phyloP scores from a whole-genome alignment of 2,888 invertebrate species.

The Polia nebulosa region DNA sequence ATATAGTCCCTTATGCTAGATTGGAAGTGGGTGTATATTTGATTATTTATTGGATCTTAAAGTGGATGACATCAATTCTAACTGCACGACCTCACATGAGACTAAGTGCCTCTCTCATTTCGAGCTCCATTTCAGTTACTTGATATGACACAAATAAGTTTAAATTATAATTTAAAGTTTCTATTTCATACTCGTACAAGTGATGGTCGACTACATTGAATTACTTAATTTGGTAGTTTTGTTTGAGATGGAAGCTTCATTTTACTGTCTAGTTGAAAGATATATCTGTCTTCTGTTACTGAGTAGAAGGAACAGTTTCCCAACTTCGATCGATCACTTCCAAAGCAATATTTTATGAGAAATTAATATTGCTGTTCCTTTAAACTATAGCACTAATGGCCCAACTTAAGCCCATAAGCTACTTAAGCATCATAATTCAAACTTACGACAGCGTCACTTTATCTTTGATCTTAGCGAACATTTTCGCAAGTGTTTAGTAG shows the following conservation, averaged over 20 bases:
- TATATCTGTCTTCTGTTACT: background rate
- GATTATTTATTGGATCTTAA: slow-evolving; percentile 62
- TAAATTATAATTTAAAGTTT: slow-evolving; percentile 45
- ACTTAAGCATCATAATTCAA: slow-evolving; percentile 58
- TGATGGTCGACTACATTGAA: slow-evolving; percentile 16
- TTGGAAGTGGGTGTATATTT: slow-evolving; percentile 62
- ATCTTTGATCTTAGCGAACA: slow-evolving; percentile 68
- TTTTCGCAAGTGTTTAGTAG: slow-evolving; percentile 72
- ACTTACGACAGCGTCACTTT: slow-evolving; percentile 64
- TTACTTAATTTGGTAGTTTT: slow-evolving; percentile 29
- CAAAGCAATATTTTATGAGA: slow-evolving; percentile 37
- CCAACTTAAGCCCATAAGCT: slow-evolving; percentile 46
- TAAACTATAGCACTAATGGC: slow-evolving; percentile 39
- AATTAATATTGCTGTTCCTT: slow-evolving; percentile 31
- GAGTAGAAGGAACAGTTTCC: slow-evolving; percentile 15
- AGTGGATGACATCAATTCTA: slow-evolving; percentile 62
- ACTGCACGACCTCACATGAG: slow-evolving; percentile 54
- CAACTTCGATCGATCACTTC: slow-evolving; percentile 28
- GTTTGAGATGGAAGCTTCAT: background rate
- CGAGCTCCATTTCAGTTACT: slow-evolving; percentile 50
- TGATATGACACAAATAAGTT: slow-evolving; percentile 49
- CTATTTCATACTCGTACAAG: background rate
- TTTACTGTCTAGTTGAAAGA: background rate
- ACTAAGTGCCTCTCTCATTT: slow-evolving; percentile 51
- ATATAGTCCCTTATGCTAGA: slow-evolving; percentile 44